Evolutionary conservation across 2,888 invertebrate species (phyloP), one percentile per base, ranked within the genome.

Genomic region (Cephonodes hylas): DNA sequence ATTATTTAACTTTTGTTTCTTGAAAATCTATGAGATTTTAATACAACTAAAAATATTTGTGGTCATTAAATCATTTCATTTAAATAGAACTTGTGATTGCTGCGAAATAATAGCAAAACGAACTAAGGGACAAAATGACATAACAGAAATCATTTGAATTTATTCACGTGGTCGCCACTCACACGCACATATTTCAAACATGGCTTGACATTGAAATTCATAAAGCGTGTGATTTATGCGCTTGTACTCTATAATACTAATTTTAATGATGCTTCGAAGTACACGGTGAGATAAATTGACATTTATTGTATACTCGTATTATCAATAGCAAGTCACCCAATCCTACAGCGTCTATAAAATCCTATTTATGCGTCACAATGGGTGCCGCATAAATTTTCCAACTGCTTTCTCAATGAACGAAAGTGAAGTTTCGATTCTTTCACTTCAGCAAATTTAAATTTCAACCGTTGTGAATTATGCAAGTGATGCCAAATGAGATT

Each of bases 361-460:
- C 25, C 66, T 72, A 71, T 70, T 67, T 71, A 68, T 73, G 62
- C 69, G 65, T 71, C 66, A 78, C 77, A 77, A 79, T 80, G 64
- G 70, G 62, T 61, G 31, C 62, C 65, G 69, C 73, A 80, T 80
- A 77, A 72, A 80, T 77, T 73, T 73, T 71, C 76, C 64, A 53
- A 66, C 70, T 67, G 67, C 81, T 82, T 81, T 82, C 80, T 70
- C 74, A 65, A 69, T 75, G 62, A 74, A 78, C 72, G 79, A 78
- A 80, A 80, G 81, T 73, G 69, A 72, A 71, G 67, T 74, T 73
- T 77, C 69, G 71, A 74, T 73, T 77, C 68, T 75, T 73, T 68
- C 64, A 66, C 68, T 70, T 71, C 70, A 70, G 61, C 62, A 64
- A 66, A 71, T 65, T 67, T 59, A 58, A 65, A 70, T 69, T 71